Percentiles rank a stretch among this genome's conserved stretches.
phyloP scores from a whole-genome alignment of 2,888 invertebrate genomes.

The Drosophila ustulata region DNA sequence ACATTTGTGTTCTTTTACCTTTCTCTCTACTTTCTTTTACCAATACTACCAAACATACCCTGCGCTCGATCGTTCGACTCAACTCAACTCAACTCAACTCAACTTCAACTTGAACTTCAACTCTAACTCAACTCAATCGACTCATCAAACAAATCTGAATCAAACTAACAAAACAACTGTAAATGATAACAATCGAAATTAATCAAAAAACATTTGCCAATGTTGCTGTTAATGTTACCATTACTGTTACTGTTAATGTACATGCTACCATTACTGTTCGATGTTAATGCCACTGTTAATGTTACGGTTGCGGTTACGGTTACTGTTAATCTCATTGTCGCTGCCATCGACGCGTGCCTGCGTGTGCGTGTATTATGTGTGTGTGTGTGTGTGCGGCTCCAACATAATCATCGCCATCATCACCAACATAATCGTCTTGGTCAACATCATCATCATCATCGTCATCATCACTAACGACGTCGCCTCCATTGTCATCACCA shows the following conservation, averaged over 20 bases:
- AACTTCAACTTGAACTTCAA: slow-evolving; percentile 57
- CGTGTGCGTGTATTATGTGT: slow-evolving; percentile 15
- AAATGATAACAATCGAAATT: slow-evolving; percentile 66
- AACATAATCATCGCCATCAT: slow-evolving; percentile 28
- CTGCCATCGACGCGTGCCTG: slow-evolving; percentile 29
- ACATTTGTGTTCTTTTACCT: slow-evolving; percentile 70
- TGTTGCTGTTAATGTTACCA: slow-evolving; percentile 52
- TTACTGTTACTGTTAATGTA: slow-evolving; percentile 52
- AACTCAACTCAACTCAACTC: slow-evolving; percentile 60
- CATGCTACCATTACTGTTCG: slow-evolving; percentile 47
- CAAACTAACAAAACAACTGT: slow-evolving; percentile 53
- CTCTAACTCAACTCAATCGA: slow-evolving; percentile 60
- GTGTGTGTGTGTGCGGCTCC: slow-evolving; percentile 35
- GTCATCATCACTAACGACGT: neutral
- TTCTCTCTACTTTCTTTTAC: slow-evolving; percentile 75
- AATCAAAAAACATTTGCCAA: slow-evolving; percentile 58
- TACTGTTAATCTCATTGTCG: slow-evolving; percentile 17
- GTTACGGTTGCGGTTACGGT: slow-evolving; percentile 3
- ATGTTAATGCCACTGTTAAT: slow-evolving; percentile 22
- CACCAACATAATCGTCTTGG: slow-evolving; percentile 1
- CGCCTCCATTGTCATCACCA: neutral
- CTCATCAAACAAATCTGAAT: slow-evolving; percentile 69
- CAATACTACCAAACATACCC: slow-evolving; percentile 59
- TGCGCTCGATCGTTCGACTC: slow-evolving; percentile 69
- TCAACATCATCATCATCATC: neutral